A percentile compares a stretch with the other conserved stretches of the same genome.
These are phyloP conservation scores for Sesamia nonagrioides DNA, from an alignment of 1,140 invertebrate species.

Conservation along the genomic window DNA sequence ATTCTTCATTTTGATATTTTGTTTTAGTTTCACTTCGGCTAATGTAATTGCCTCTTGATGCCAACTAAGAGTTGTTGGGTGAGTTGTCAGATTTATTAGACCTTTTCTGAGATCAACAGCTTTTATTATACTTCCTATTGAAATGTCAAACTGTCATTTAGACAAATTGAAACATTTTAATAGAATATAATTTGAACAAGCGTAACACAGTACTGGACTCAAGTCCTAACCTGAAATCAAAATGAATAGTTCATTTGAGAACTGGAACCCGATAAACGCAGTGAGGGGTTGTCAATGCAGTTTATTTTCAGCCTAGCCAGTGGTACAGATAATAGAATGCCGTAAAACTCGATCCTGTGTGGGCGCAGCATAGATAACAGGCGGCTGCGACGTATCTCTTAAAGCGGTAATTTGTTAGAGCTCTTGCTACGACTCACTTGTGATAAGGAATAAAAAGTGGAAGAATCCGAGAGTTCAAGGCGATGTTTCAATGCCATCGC, in stretches of 20 bases:
- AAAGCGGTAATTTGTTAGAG: conserved; percentile 80
- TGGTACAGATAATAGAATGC: conserved; percentile 75
- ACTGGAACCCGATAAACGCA: conserved; percentile 54
- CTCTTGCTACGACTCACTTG: conserved; percentile 62
- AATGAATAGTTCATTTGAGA: conserved; percentile 52
- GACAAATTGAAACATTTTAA: neutral
- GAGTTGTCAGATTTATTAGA: conserved; percentile 33
- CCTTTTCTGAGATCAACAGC: conserved; percentile 9
- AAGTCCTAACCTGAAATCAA: neutral
- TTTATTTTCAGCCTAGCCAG: conserved; percentile 77
- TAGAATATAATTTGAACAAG: neutral
- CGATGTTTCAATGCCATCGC: conserved; percentile 38
- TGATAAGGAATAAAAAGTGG: conserved; percentile 66
- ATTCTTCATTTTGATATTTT: conserved; percentile 52
- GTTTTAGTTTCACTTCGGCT: conserved; percentile 45
- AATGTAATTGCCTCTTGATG: conserved; percentile 42
- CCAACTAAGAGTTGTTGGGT: conserved; percentile 37
- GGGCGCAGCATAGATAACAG: conserved; percentile 76
- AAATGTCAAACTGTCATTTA: conserved; percentile 4
- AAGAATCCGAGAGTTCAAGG: conserved; percentile 51
- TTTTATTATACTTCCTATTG: conserved; percentile 15
- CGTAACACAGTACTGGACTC: neutral
- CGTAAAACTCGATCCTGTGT: conserved; percentile 75
- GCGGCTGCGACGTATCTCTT: conserved; percentile 72
- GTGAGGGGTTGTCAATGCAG: conserved; percentile 62